phyloP scores from a whole-genome alignment of 2,797 vertebrate species.

The Scolopax bukidnonensis region DNA sequence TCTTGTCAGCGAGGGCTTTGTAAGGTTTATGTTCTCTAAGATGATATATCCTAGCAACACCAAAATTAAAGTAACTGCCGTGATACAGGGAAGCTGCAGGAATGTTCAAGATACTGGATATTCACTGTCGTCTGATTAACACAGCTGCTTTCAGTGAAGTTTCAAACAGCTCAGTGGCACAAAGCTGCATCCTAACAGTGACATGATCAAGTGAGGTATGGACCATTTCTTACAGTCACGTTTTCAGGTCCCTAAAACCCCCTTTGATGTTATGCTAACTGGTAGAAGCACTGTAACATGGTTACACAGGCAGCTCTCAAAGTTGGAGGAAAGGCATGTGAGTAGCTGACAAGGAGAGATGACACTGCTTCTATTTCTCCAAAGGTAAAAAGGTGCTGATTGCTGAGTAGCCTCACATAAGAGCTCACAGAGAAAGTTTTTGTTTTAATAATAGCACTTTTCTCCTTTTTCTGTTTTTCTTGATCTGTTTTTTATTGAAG shows the following conservation, averaged over 20 bases:
- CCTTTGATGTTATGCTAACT: background rate
- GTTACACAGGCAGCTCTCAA: background rate
- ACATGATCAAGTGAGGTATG: fast-evolving
- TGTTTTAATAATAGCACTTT: background rate
- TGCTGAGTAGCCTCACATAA: background rate
- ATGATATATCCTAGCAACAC: slow-evolving; percentile 62
- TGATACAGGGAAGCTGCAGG: background rate
- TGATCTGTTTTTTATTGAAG: background rate
- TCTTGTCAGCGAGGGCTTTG: slow-evolving; percentile 7
- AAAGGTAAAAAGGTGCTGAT: background rate
- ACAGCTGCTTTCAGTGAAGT: background rate
- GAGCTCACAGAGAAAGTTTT: background rate
- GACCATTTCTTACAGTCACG: fast-evolving
- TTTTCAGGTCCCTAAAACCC: background rate
- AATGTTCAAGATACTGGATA: background rate
- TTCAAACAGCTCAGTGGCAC: background rate
- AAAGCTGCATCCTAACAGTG: background rate
- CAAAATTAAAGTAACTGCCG: slow-evolving; percentile 30
- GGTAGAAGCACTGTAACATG: background rate
- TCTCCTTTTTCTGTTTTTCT: background rate
- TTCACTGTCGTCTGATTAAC: background rate
- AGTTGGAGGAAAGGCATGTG: background rate
- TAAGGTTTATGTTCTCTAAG: slow-evolving; percentile 43
- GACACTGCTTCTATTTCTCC: background rate
- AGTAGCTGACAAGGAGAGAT: background rate